A percentile compares a stretch with the other conserved stretches of the same genome.
Conservation (phyloP, 2,797 vertebrate species). For the Darevskia nairensis region DNA sequence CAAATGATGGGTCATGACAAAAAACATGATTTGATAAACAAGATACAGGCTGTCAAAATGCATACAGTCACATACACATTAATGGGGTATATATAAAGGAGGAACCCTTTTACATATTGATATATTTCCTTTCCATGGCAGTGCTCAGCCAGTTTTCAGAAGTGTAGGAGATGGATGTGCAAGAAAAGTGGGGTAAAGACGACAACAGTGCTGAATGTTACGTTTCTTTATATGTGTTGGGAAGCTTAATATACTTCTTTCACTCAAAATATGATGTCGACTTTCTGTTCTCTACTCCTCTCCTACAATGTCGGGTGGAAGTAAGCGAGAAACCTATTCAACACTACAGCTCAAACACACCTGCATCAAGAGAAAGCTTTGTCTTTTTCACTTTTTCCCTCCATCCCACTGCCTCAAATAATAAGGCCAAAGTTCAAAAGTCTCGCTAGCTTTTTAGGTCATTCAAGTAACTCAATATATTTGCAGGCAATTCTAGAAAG, state of each 20-base stretch:
- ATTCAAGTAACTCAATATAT: not conserved
- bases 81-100: not conserved
- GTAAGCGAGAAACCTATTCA: not conserved
- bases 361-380: not conserved
- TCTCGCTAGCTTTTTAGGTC: not conserved
- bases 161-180: not conserved
- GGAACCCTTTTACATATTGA: not conserved
- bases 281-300: not conserved
- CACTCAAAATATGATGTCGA: not conserved
- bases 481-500: constrained; percentile 11
- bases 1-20: not conserved
- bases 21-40: not conserved
- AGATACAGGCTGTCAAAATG: not conserved
- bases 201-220: not conserved
- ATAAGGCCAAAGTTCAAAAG: not conserved
- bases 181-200: not conserved
- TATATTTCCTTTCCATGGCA: not conserved
- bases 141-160: not conserved
- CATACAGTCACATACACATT: not conserved
- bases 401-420: not conserved
- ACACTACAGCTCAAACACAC: no score
- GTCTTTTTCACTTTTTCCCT: not conserved
- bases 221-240: not conserved
- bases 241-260: not conserved
- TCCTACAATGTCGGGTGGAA: not conserved